Percentiles rank a stretch among this genome's conserved stretches.
Conservation (phyloP, 2,888 invertebrate genomes). For the Athrips mouffetella region DNA sequence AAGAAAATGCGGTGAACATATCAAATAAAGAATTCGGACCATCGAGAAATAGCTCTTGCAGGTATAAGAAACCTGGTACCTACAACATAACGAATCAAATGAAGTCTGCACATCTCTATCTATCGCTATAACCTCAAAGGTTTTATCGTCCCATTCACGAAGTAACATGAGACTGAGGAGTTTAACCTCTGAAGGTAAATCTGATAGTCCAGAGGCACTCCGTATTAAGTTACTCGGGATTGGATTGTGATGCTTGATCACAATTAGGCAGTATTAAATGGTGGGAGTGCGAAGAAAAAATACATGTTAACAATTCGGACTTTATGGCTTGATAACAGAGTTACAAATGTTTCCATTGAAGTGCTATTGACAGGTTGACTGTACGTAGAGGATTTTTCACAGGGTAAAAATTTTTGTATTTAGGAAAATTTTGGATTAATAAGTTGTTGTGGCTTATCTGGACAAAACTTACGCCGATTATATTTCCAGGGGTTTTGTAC, state of each 20-base stretch:
- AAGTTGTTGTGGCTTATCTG: no score
- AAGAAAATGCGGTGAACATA: no score
- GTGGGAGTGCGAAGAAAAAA: not conserved
- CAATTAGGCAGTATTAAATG: conserved; percentile 22
- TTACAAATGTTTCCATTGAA: no score
- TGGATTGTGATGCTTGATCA: conserved; percentile 29
- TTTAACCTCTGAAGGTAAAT: conserved; percentile 50
- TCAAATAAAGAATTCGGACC: no score
- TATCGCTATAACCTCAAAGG: conserved; percentile 53
- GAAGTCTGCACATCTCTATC: conserved; percentile 12
- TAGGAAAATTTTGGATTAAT: no score
- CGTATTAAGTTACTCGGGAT: conserved; percentile 41
- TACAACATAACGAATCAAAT: not conserved
- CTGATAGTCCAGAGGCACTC: conserved; percentile 35
- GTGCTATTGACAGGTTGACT: no score
- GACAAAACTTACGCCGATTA: no score
- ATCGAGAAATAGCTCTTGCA: no score
- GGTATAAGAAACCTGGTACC: not conserved
- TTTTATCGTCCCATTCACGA: conserved; percentile 68
- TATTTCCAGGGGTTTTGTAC: no score
- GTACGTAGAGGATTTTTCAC: no score
- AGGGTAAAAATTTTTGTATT: no score
- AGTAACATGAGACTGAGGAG: conserved; percentile 54
- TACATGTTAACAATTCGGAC: not conserved
- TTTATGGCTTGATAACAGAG: no score